Evolutionary conservation across 2,797 vertebrate species (phyloP).

Genomic region (Halcyon leucocephala): DNA sequence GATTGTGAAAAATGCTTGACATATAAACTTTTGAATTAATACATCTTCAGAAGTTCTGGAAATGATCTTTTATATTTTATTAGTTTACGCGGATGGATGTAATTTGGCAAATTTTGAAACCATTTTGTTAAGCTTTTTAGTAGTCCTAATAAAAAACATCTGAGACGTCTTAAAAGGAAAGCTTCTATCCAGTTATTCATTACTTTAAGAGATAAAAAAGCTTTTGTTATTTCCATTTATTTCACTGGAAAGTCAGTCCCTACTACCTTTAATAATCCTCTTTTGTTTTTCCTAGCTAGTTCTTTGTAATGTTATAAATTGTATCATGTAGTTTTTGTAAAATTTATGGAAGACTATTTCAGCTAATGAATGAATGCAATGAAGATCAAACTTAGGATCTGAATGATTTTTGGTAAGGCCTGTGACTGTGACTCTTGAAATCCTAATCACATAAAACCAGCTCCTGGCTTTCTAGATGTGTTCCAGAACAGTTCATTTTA

Average conservation of each 20-base stretch:
- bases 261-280: slow-evolving; percentile 31
- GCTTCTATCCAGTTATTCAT: slow-evolving; percentile 63
- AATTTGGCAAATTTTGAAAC: slow-evolving; percentile 73
- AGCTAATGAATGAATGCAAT: neutral
- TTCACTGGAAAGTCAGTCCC: neutral
- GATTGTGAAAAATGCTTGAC: slow-evolving; percentile 1
- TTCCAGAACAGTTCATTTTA: neutral
- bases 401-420: neutral
- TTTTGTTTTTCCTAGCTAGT: neutral
- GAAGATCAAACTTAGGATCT: neutral
- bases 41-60: slow-evolving; percentile 40
- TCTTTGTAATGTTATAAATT: neutral
- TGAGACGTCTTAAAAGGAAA: slow-evolving; percentile 66
- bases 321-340: neutral
- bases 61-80: slow-evolving; percentile 66
- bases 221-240: slow-evolving; percentile 62
- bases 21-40: slow-evolving; percentile 18
- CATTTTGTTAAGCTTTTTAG: slow-evolving; percentile 66
- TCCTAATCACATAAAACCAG: neutral
- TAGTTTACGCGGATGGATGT: slow-evolving; percentile 68
- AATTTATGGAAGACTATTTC: neutral
- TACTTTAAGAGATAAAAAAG: slow-evolving; percentile 62
- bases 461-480: neutral
- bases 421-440: neutral
- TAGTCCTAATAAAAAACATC: slow-evolving; percentile 59